Conservation (phyloP, 2,797 vertebrate genomes). For the Arrhamphus sclerolepis region DNA sequence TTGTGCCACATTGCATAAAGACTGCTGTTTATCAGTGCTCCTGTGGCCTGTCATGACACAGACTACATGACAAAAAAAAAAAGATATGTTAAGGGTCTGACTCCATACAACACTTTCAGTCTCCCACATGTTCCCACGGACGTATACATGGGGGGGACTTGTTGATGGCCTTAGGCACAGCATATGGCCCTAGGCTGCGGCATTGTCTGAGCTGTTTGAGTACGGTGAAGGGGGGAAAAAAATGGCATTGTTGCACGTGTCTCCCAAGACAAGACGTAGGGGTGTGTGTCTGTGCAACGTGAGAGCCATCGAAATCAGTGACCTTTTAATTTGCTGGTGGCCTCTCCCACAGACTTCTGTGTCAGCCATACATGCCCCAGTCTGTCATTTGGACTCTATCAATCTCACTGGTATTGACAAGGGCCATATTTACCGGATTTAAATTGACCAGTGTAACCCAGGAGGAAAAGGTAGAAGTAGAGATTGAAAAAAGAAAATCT, state of each 20-base stretch:
- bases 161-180: slow-evolving; percentile 61
- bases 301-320: slow-evolving; percentile 54
- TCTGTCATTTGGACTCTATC: slow-evolving; percentile 52
- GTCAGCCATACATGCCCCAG: slow-evolving; percentile 30
- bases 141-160: slow-evolving; percentile 49
- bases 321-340: slow-evolving; percentile 71
- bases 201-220: slow-evolving; percentile 74
- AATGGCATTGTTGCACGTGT: slow-evolving; percentile 74
- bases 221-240: slow-evolving; percentile 39
- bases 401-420: slow-evolving; percentile 49
- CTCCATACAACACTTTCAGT: slow-evolving; percentile 62
- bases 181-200: slow-evolving; percentile 74
- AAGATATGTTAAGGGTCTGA: slow-evolving; percentile 45
- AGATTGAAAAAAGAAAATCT: slow-evolving; percentile 33
- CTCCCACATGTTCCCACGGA: slow-evolving; percentile 73
- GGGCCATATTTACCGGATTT: slow-evolving; percentile 33
- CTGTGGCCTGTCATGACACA: slow-evolving; percentile 45
- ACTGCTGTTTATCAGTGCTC: slow-evolving; percentile 28
- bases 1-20: slow-evolving; percentile 11
- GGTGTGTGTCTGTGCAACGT: slow-evolving; percentile 67
- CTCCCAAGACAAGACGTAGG: slow-evolving; percentile 60
- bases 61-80: slow-evolving; percentile 32
- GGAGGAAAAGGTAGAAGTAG: neutral
- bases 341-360: slow-evolving; percentile 75
- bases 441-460: slow-evolving; percentile 31